These are phyloP conservation scores for Platynereis dumerilii DNA, from an alignment of 2,888 invertebrate genomes.

Conservation along the genomic window DNA sequence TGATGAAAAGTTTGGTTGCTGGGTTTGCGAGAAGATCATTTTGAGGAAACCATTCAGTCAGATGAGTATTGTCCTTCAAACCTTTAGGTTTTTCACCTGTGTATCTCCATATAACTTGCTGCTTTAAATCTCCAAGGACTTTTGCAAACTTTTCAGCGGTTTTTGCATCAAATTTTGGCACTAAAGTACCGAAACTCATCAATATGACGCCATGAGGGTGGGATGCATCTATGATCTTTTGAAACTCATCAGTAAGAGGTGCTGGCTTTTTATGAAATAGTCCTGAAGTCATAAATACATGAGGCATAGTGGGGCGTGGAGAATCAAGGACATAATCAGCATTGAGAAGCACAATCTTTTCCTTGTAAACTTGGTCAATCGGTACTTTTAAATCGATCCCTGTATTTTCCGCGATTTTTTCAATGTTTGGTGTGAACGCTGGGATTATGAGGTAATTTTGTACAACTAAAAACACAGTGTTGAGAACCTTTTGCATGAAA, in stretches of 20 bases:
- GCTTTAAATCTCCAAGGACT: slow-evolving; percentile 10
- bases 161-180: slow-evolving; percentile 8
- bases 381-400: background rate
- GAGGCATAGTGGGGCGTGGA: slow-evolving; percentile 19
- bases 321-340: slow-evolving; percentile 18
- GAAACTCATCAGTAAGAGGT: background rate
- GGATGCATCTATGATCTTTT: slow-evolving; percentile 12
- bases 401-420: background rate
- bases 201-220: slow-evolving; percentile 18
- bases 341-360: slow-evolving; percentile 9
- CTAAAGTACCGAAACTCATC: slow-evolving; percentile 18
- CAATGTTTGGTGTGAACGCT: background rate
- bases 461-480: background rate
- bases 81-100: slow-evolving; percentile 3
- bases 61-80: slow-evolving; percentile 11
- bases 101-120: slow-evolving; percentile 22
- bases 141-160: slow-evolving; percentile 12
- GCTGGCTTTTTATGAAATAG: slow-evolving; percentile 16
- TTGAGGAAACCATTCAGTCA: slow-evolving; percentile 22
- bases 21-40: slow-evolving; percentile 19
- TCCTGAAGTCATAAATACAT: slow-evolving; percentile 14
- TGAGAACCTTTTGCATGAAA: slow-evolving; percentile 9
- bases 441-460: too few species aligned
- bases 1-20: slow-evolving; percentile 18
- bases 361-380: too few species aligned